Conservation (phyloP, 2,113 vertebrate genomes). For the Xenus cinereus region DNA sequence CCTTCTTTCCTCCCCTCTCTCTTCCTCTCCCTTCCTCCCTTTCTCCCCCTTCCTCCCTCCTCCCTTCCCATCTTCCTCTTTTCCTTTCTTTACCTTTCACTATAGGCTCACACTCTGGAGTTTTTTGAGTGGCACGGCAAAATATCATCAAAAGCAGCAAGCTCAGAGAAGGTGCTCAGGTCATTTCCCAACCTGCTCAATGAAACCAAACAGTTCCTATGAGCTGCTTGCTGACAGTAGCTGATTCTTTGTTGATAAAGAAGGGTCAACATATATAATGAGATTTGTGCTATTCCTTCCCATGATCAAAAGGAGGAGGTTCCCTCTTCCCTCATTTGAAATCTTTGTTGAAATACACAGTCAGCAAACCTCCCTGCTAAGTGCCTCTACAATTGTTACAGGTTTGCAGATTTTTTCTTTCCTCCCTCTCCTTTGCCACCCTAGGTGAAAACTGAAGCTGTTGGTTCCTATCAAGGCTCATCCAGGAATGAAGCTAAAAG, state of each 20-base stretch:
- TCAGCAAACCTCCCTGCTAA: constrained; percentile 51
- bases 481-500: constrained; percentile 45
- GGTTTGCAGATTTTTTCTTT: constrained; percentile 9
- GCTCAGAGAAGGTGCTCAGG: neutral
- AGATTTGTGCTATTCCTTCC: constrained; percentile 65
- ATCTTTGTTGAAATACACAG: constrained; percentile 48
- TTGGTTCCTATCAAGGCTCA: constrained; percentile 27
- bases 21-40: neutral
- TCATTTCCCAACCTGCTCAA: neutral
- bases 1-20: neutral
- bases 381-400: neutral
- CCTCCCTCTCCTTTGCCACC: neutral
- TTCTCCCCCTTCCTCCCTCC: neutral
- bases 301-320: constrained; percentile 57
- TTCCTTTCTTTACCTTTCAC: neutral
- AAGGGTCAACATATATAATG: constrained; percentile 66
- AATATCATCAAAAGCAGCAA: neutral
- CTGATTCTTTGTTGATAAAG: constrained; percentile 65
- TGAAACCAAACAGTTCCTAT: neutral
- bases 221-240: constrained; percentile 53
- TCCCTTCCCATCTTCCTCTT: neutral
- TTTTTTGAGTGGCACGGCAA: neutral
- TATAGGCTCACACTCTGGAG: neutral
- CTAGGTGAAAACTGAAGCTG: constrained; percentile 34
- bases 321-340: constrained; percentile 46